phyloP scores from a whole-genome alignment of 53 echinoderm and acorn worm genomes.

The Zoroaster sp. region DNA sequence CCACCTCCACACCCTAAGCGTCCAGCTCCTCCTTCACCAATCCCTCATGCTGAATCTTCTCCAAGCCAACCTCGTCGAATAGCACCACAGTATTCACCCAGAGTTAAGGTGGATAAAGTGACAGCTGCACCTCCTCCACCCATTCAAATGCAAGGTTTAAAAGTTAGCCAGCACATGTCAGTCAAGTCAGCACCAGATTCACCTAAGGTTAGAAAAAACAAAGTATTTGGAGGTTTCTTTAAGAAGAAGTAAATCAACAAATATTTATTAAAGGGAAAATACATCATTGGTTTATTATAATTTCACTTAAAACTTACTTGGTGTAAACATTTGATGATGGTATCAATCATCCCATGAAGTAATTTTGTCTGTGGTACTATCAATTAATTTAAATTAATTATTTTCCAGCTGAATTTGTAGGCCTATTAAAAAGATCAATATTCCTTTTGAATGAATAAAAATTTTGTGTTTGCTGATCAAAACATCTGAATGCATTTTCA shows the following conservation, averaged over 20 bases:
- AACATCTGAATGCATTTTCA: too few species aligned
- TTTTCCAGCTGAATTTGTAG: too few species aligned
- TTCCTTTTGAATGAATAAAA: too few species aligned
- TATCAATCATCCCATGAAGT: background rate
- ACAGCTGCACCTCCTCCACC: conserved; percentile 73
- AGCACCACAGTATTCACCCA: background rate
- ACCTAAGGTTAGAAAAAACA: conserved; percentile 46
- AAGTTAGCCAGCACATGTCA: conserved; percentile 6
- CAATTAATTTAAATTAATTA: too few species aligned
- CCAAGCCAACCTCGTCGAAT: background rate
- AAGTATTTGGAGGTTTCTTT: conserved; percentile 52
- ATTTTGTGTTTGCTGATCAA: too few species aligned
- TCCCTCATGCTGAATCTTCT: background rate
- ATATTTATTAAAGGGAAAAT: background rate
- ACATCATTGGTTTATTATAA: background rate
- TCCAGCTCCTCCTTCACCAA: conserved; percentile 17
- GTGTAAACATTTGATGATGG: background rate
- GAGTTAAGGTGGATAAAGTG: conserved; percentile 42
- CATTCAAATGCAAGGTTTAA: conserved; percentile 46
- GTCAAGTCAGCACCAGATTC: conserved; percentile 1
- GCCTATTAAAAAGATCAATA: too few species aligned
- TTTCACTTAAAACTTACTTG: background rate
- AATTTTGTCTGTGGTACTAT: background rate
- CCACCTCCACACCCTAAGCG: conserved; percentile 41
- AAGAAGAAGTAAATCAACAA: conserved; percentile 62